Evolutionary conservation across 2,797 vertebrate genomes (phyloP).

Genomic region (Megaceryle alcyon): DNA sequence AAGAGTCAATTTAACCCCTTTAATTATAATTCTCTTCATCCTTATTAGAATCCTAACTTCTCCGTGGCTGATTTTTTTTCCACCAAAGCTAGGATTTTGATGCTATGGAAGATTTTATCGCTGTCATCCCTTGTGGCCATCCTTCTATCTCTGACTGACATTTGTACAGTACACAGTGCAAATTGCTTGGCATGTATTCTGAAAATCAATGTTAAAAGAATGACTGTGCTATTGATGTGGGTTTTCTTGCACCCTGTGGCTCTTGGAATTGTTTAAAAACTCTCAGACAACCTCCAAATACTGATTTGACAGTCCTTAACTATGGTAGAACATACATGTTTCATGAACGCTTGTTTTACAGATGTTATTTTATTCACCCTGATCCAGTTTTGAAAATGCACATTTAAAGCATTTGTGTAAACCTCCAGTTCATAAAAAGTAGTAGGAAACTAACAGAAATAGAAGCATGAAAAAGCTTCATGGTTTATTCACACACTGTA

Average conservation of each 20-base stretch:
- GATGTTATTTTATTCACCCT: not conserved
- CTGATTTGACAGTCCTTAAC: not conserved
- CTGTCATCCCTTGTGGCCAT: not conserved
- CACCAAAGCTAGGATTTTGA: not conserved
- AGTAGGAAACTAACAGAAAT: not conserved
- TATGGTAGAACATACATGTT: not conserved
- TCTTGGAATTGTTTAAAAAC: not conserved
- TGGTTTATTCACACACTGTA: not conserved
- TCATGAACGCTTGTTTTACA: not conserved
- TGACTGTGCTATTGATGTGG: not conserved
- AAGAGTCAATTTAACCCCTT: not conserved
- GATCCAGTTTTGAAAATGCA: not conserved
- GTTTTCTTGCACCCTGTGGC: not conserved
- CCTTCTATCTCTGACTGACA: not conserved
- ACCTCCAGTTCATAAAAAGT: not conserved
- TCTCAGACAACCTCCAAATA: not conserved
- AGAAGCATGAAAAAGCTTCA: not conserved
- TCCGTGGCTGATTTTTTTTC: not conserved
- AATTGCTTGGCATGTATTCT: not conserved
- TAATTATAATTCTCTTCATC: not conserved
- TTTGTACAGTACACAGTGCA: not conserved
- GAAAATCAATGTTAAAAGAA: conserved; percentile 17
- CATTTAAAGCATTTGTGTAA: not conserved
- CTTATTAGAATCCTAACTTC: not conserved
- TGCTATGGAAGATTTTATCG: not conserved